Percentiles rank a stretch among this genome's conserved stretches.
Conservation (phyloP, 2,113 vertebrate species). For the Notothenia rossii region DNA sequence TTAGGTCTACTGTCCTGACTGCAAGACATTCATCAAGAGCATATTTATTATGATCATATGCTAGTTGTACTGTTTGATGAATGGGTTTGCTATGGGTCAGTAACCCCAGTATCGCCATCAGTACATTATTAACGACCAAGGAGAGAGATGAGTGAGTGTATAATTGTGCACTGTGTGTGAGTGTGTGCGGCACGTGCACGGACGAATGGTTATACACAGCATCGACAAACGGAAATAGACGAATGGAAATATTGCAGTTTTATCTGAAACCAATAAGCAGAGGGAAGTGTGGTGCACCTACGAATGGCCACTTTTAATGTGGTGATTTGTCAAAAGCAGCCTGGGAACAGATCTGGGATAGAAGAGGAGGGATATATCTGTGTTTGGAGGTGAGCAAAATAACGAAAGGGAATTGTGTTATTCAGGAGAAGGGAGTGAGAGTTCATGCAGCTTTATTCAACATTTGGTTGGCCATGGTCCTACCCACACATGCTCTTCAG, state of each 20-base stretch:
- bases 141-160: conserved; percentile 50
- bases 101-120: conserved; percentile 69
- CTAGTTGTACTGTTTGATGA: conserved; percentile 78
- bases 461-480: not conserved
- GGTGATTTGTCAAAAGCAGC: conserved; percentile 74
- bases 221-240: conserved; percentile 71
- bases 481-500: not conserved
- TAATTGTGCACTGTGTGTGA: conserved; percentile 10
- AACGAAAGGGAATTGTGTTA: conserved; percentile 41
- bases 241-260: conserved; percentile 78
- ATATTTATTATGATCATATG: conserved; percentile 79
- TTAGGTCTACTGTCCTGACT: conserved; percentile 22
- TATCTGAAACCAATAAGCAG: conserved; percentile 80
- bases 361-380: conserved; percentile 60
- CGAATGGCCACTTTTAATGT: conserved; percentile 71
- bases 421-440: conserved; percentile 3
- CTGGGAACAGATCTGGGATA: conserved; percentile 36
- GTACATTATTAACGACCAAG: conserved; percentile 76
- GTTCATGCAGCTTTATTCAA: not conserved
- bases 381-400: conserved; percentile 55
- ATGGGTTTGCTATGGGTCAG: conserved; percentile 77
- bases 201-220: not conserved
- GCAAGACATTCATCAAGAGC: conserved; percentile 52
- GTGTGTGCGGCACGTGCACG: conserved; percentile 8
- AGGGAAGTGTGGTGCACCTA: conserved; percentile 55